A percentile compares a stretch with the other conserved stretches of the same genome.
Conservation (phyloP, 2,797 vertebrate species). For the Poecilia velifera region DNA sequence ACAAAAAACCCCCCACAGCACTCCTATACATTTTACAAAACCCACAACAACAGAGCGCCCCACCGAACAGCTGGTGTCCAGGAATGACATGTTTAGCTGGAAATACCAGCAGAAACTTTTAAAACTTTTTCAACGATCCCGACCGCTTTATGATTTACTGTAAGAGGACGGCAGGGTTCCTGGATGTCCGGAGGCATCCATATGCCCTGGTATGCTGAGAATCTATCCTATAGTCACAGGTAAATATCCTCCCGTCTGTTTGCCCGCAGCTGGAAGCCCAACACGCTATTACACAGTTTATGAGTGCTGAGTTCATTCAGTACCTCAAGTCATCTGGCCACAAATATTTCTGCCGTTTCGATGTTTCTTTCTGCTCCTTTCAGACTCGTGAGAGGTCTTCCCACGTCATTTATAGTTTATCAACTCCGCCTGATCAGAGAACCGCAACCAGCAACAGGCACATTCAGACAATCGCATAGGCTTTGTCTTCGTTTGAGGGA, state of each 20-base stretch:
- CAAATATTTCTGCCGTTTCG: constrained; percentile 18
- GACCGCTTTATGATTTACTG: constrained; percentile 61
- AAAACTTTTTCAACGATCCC: constrained; percentile 43
- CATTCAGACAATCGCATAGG: constrained; percentile 27
- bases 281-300: constrained; percentile 45
- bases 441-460: constrained; percentile 1
- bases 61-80: constrained; percentile 79
- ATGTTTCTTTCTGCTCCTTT: constrained; percentile 18
- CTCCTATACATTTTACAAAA: constrained; percentile 49
- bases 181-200: constrained; percentile 34
- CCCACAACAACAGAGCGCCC: constrained; percentile 45
- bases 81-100: constrained; percentile 76
- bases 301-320: constrained; percentile 38
- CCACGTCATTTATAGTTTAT: constrained; percentile 16
- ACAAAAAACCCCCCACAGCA: background rate
- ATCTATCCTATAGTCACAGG: constrained; percentile 41
- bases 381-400: constrained; percentile 2
- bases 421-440: constrained; percentile 8
- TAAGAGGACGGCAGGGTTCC: constrained; percentile 40
- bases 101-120: constrained; percentile 72
- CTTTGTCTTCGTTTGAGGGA: constrained; percentile 28
- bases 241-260: constrained; percentile 51
- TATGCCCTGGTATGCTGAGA: constrained; percentile 28
- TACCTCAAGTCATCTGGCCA: constrained; percentile 23
- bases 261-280: constrained; percentile 33